phyloP scores from a whole-genome alignment of 92 coral and sea anemone genomes.

The Palythoa grandiflora region DNA sequence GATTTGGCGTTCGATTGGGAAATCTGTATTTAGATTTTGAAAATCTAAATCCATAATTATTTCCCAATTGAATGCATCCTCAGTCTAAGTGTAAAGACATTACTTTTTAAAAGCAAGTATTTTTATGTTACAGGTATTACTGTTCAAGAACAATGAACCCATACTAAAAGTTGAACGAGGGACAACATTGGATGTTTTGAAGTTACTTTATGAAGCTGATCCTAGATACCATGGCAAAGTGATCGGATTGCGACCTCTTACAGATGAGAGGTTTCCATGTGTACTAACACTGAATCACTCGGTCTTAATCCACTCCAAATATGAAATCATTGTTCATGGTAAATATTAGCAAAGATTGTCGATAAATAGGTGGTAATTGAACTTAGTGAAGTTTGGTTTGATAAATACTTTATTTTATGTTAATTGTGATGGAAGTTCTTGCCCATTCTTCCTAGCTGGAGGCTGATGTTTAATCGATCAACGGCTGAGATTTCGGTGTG shows the following conservation, averaged over 20 bases:
- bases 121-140: conserved; percentile 66
- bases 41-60: no score
- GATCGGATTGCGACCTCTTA: conserved; percentile 77
- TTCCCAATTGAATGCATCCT: no score
- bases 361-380: not conserved
- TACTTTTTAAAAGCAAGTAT: not conserved
- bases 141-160: conserved; percentile 81
- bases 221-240: conserved; percentile 81
- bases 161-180: conserved; percentile 86
- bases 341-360: conserved; percentile 9
- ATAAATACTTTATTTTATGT: not conserved
- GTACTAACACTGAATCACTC: conserved; percentile 82
- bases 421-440: no score
- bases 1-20: no score
- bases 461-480: no score
- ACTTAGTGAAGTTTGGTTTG: not conserved
- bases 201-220: conserved; percentile 86
- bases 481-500: no score
- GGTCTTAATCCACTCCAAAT: conserved; percentile 80
- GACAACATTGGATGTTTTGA: conserved; percentile 82
- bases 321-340: conserved; percentile 88
- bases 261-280: conserved; percentile 86
- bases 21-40: no score
- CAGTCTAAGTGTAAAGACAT: not conserved
- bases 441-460: no score